Conservation (phyloP, 2,888 invertebrate species). For the Caradrina kadenii region DNA sequence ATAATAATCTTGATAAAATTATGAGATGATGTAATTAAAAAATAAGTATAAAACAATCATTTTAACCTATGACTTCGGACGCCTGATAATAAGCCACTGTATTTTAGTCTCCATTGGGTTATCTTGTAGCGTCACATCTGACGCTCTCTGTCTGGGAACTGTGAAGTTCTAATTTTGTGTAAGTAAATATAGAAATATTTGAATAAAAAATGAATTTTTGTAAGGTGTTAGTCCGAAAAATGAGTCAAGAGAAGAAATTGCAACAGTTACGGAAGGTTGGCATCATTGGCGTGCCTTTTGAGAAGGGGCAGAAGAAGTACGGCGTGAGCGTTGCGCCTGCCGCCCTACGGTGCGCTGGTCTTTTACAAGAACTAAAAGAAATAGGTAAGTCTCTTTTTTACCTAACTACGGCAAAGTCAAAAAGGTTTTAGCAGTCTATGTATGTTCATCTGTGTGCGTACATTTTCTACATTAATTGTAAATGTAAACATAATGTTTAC, state of each 20-base stretch:
- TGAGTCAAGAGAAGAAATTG: slow-evolving; percentile 78
- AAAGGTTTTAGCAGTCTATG: too few species aligned
- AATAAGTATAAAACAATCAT: slow-evolving; percentile 49
- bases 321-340: slow-evolving; percentile 94
- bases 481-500: too few species aligned
- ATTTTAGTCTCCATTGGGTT: slow-evolving; percentile 65
- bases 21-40: slow-evolving; percentile 60
- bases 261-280: slow-evolving; percentile 90
- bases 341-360: slow-evolving; percentile 91
- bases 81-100: slow-evolving; percentile 66
- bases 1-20: slow-evolving; percentile 13
- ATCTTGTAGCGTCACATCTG: slow-evolving; percentile 64
- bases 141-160: slow-evolving; percentile 8
- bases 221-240: slow-evolving; percentile 79
- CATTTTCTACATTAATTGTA: too few species aligned
- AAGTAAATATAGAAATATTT: slow-evolving; percentile 51
- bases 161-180: slow-evolving; percentile 52
- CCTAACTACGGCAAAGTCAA: too few species aligned
- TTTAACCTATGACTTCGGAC: slow-evolving; percentile 72
- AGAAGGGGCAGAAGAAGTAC: slow-evolving; percentile 93
- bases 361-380: slow-evolving; percentile 91
- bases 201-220: slow-evolving; percentile 78
- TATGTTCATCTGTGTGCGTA: too few species aligned
- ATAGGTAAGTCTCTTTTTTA: slow-evolving; percentile 87
- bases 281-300: slow-evolving; percentile 95